phyloP scores from a whole-genome alignment of 2,888 invertebrate genomes.

The Agonopterix subpropinquella region DNA sequence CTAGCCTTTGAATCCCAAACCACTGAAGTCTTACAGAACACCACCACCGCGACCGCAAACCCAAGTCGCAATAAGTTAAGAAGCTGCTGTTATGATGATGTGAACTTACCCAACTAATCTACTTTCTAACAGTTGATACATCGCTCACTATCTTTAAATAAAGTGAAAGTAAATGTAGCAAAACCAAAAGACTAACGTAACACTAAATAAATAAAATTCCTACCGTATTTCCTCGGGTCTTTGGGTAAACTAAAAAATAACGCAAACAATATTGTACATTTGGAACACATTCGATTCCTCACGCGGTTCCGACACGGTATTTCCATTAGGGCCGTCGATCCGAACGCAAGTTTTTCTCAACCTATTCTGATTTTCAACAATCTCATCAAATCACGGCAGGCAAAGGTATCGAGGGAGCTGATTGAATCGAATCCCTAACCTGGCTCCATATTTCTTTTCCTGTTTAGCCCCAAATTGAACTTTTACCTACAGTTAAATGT shows the following conservation, averaged over 20 bases:
- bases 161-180: conserved; percentile 8
- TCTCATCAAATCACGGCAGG: conserved; percentile 67
- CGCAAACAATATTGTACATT: conserved; percentile 9
- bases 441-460: conserved; percentile 66
- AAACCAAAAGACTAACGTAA: not conserved
- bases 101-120: no score
- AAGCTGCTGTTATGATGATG: no score
- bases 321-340: conserved; percentile 47
- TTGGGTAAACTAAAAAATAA: conserved; percentile 1
- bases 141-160: not conserved
- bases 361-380: conserved; percentile 68
- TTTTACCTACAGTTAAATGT: conserved; percentile 69
- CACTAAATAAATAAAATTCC: not conserved
- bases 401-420: conserved; percentile 62
- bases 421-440: conserved; percentile 70
- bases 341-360: conserved; percentile 44
- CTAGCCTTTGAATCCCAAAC: no score
- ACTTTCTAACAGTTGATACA: no score
- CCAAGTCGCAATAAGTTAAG: no score
- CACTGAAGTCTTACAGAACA: no score
- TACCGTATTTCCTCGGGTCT: no score
- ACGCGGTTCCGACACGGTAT: conserved; percentile 35
- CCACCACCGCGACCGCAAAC: no score
- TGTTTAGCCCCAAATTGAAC: conserved; percentile 63
- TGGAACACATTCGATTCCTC: conserved; percentile 12